Conservation (phyloP, 2,888 invertebrate genomes). For the Diarsia rubi region DNA sequence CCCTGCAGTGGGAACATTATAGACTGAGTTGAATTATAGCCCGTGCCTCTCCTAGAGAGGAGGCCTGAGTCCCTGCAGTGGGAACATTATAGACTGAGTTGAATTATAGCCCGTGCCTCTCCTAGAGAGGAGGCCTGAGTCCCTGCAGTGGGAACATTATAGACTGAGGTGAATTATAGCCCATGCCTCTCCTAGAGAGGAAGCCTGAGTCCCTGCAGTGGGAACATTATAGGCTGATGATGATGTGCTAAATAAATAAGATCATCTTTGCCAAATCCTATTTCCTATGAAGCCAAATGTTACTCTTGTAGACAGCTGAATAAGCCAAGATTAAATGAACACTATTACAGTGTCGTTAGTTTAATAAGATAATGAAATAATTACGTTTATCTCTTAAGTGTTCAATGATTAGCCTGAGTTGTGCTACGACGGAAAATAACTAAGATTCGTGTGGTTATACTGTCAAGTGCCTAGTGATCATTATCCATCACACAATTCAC, state of each 20-base stretch:
- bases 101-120: too few relatives aligned
- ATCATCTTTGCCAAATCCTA: constrained; percentile 18
- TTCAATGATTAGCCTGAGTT: constrained; percentile 42
- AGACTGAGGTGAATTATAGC: too few relatives aligned
- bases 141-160: too few relatives aligned
- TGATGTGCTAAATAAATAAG: constrained; percentile 6
- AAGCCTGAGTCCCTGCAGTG: too few relatives aligned
- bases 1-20: too few relatives aligned
- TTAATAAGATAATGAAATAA: constrained; percentile 52
- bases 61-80: too few relatives aligned
- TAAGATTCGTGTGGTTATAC: constrained; percentile 2
- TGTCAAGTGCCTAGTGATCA: constrained; percentile 2
- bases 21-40: too few relatives aligned
- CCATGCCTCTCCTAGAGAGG: too few relatives aligned
- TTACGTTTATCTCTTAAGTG: constrained; percentile 55
- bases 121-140: too few relatives aligned
- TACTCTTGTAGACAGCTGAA: constrained; percentile 16
- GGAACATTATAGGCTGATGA: too few relatives aligned
- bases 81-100: too few relatives aligned
- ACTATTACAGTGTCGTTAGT: constrained; percentile 31
- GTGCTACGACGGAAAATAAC: constrained; percentile 42
- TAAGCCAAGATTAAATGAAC: constrained; percentile 34
- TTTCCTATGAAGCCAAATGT: not conserved
- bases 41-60: too few relatives aligned
- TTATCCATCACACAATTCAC: not conserved